Conservation (phyloP, 1,140 invertebrate species). For the Drosophila grimshawi region DNA sequence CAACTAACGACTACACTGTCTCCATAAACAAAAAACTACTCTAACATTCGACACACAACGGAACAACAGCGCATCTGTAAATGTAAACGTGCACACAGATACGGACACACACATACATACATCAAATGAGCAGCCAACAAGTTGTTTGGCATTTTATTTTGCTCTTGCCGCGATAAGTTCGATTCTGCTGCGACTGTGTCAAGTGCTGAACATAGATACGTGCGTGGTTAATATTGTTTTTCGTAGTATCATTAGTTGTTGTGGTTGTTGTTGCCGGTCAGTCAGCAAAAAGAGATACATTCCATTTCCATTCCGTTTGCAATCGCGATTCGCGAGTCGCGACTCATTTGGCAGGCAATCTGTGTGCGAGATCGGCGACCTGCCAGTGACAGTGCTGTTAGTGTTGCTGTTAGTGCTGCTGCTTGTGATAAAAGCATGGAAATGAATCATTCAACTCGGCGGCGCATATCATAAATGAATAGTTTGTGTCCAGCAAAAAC, state of each 20-base stretch:
- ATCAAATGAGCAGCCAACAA: constrained; percentile 27
- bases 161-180: constrained; percentile 23
- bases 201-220: constrained; percentile 23
- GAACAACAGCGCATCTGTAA: constrained; percentile 9
- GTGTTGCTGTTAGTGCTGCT: background rate
- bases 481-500: constrained; percentile 13
- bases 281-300: constrained; percentile 8
- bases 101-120: background rate
- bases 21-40: background rate
- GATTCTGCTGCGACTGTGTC: constrained; percentile 21
- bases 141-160: constrained; percentile 24
- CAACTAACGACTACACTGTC: constrained; percentile 1
- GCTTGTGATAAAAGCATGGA: constrained; percentile 33
- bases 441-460: constrained; percentile 39
- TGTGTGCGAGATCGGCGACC: constrained; percentile 16
- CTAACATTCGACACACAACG: constrained; percentile 2
- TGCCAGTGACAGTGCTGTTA: background rate
- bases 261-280: constrained; percentile 16
- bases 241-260: constrained; percentile 5
- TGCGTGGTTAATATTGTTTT: constrained; percentile 3
- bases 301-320: constrained; percentile 11
- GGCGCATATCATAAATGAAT: constrained; percentile 42
- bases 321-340: constrained; percentile 4
- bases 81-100: no score
- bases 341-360: constrained; percentile 24